Conservation (phyloP, 2,113 vertebrate genomes). For the Microtus pennsylvanicus region DNA sequence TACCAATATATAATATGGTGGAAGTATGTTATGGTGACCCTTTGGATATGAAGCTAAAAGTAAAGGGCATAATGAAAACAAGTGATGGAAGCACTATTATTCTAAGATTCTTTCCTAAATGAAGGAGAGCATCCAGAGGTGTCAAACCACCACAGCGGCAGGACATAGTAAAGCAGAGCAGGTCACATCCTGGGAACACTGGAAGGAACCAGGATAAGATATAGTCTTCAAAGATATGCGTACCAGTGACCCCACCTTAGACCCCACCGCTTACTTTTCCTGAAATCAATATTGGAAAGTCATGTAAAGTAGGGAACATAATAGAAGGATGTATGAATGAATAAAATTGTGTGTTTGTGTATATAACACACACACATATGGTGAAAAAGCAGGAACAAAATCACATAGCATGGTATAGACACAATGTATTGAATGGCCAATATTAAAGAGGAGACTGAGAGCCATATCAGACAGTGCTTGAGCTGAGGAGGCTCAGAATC, state of each 20-base stretch:
- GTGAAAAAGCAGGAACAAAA: constrained; percentile 23
- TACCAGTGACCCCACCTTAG: neutral
- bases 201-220: neutral
- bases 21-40: neutral
- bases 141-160: too few species aligned
- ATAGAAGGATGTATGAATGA: neutral
- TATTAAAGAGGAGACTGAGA: neutral
- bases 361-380: neutral
- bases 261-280: neutral
- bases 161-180: neutral
- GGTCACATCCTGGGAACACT: neutral
- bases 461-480: neutral
- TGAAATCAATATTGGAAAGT: neutral
- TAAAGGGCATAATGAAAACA: neutral
- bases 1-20: neutral
- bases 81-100: neutral
- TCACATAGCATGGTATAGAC: neutral
- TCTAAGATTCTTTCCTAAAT: constrained; percentile 16
- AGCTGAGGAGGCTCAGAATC: neutral
- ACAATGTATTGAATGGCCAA: neutral
- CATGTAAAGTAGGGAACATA: neutral
- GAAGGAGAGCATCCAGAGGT: neutral
- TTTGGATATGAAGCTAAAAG: neutral
- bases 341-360: neutral
- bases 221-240: neutral